phyloP scores from a whole-genome alignment of 2,888 invertebrate species.

The Mamestra brassicae region DNA sequence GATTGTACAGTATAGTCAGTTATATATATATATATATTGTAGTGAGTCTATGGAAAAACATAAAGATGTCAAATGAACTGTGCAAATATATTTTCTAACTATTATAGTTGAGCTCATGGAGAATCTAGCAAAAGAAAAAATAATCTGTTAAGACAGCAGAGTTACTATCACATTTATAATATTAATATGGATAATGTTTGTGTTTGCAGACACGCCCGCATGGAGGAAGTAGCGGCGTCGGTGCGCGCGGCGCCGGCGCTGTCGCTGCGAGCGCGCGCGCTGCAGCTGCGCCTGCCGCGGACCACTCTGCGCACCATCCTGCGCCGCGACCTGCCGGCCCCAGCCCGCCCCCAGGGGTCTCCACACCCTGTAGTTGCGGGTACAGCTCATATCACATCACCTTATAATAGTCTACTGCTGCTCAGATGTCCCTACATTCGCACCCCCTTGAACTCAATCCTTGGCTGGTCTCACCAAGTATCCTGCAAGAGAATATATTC shows the following conservation, averaged over 20 bases:
- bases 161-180: too few relatives aligned
- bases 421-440: too few relatives aligned
- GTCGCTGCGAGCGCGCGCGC: slow-evolving; percentile 82
- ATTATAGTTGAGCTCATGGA: too few relatives aligned
- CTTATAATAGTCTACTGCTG: neutral
- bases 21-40: too few relatives aligned
- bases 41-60: neutral
- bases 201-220: slow-evolving; percentile 57
- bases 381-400: neutral
- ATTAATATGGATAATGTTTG: neutral
- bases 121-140: too few relatives aligned
- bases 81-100: too few relatives aligned
- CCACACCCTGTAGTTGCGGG: neutral
- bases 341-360: neutral
- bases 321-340: slow-evolving; percentile 71
- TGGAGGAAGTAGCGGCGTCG: slow-evolving; percentile 80
- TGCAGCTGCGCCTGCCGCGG: slow-evolving; percentile 78
- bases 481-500: neutral
- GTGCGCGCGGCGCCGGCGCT: slow-evolving; percentile 78
- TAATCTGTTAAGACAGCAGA: too few relatives aligned
- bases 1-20: too few relatives aligned
- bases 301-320: slow-evolving; percentile 83
- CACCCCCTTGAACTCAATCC: neutral
- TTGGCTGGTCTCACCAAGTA: neutral
- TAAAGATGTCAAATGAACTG: too few relatives aligned